These are phyloP conservation scores for Aldabrachelys gigantea DNA, from an alignment of 2,113 vertebrate species.

Conservation along the genomic window DNA sequence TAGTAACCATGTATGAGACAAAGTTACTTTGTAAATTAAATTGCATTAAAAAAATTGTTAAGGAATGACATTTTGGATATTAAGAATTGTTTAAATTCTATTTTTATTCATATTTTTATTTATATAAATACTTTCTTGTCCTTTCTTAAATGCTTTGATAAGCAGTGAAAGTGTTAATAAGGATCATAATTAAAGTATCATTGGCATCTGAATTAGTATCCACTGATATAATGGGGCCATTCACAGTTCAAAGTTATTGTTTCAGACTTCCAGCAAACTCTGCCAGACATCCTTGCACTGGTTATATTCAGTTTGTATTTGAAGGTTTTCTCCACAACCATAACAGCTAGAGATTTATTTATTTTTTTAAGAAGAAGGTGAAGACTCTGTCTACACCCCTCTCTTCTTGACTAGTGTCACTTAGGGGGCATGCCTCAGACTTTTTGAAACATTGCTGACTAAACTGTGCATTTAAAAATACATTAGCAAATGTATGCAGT, in stretches of 20 bases:
- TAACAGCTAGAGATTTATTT: not conserved
- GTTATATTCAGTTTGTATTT: not conserved
- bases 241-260: not conserved
- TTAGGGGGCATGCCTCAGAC: not conserved
- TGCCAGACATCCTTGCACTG: not conserved
- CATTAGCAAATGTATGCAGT: not conserved
- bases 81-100: not conserved
- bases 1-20: not conserved
- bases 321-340: not conserved
- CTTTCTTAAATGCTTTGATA: no score
- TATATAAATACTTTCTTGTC: not conserved
- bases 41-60: not conserved
- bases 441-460: not conserved
- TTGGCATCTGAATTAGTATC: no score
- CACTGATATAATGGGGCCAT: not conserved
- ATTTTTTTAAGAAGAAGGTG: not conserved
- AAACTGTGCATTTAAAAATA: not conserved
- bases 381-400: not conserved
- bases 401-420: not conserved
- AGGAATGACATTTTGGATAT: not conserved
- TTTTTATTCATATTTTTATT: not conserved
- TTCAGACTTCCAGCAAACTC: not conserved
- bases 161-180: no score
- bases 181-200: no score
- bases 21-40: not conserved